phyloP scores from a whole-genome alignment of 2,888 invertebrate genomes.

The Drosophila bunnanda region DNA sequence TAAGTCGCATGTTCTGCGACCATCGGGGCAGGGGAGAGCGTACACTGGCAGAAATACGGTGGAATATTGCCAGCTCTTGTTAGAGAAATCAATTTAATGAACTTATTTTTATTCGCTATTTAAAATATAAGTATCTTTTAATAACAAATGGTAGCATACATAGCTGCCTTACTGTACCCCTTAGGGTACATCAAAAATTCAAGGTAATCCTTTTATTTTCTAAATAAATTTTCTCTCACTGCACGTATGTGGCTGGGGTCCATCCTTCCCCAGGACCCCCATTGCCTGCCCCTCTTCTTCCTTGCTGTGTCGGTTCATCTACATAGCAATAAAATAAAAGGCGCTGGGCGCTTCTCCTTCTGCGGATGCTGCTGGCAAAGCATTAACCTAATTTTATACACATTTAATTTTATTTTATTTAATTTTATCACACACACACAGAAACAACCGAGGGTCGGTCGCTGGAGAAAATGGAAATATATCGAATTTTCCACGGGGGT shows the following conservation, averaged over 20 bases:
- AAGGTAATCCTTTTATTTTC: neutral
- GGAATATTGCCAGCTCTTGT: neutral
- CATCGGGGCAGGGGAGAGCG: conserved; percentile 5
- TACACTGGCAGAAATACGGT: conserved; percentile 6
- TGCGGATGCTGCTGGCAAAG: conserved; percentile 40
- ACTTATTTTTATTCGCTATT: neutral
- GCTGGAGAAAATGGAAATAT: neutral
- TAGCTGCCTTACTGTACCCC: neutral
- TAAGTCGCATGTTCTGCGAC: conserved; percentile 69
- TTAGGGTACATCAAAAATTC: too few relatives aligned
- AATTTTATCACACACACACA: conserved; percentile 75
- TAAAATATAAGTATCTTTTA: neutral
- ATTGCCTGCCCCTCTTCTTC: neutral
- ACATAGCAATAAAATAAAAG: conserved; percentile 79
- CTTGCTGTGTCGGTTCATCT: conserved; percentile 64
- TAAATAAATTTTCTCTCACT: neutral
- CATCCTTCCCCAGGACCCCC: conserved; percentile 28
- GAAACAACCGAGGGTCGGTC: neutral
- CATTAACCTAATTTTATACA: conserved; percentile 80
- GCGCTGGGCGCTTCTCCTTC: conserved; percentile 31
- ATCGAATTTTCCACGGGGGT: conserved; percentile 9
- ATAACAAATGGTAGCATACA: neutral
- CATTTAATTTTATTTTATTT: conserved; percentile 81
- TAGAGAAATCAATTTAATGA: neutral
- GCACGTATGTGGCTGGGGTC: conserved; percentile 57